These are phyloP conservation scores for Sinosuthora webbiana DNA, from an alignment of 2,113 vertebrate species.

Conservation along the genomic window DNA sequence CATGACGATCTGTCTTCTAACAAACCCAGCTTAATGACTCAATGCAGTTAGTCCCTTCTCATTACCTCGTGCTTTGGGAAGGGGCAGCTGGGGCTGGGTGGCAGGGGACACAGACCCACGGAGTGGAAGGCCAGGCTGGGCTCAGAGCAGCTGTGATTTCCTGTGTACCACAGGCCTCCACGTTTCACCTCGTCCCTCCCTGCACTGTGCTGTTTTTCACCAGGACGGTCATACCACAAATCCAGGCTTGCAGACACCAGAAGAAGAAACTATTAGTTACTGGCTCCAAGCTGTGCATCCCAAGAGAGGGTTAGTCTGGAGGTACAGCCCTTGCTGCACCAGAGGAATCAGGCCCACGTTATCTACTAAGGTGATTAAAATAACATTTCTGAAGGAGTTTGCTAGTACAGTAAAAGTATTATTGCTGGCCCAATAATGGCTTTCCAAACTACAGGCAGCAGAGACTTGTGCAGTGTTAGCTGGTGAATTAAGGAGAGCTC, in stretches of 20 bases:
- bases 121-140: neutral
- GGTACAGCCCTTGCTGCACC: neutral
- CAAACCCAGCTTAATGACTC: neutral
- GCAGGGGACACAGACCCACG: neutral
- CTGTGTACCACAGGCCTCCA: neutral
- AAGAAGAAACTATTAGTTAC: neutral
- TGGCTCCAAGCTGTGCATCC: neutral
- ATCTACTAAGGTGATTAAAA: slow-evolving; percentile 14
- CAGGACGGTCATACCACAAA: rapidly evolving
- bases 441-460: slow-evolving; percentile 8
- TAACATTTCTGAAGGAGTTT: neutral
- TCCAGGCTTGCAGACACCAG: neutral
- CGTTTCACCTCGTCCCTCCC: neutral
- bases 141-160: neutral
- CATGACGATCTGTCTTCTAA: slow-evolving; percentile 29
- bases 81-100: slow-evolving; percentile 32
- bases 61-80: neutral
- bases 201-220: neutral
- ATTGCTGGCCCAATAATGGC: neutral
- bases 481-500: slow-evolving; percentile 41
- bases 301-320: neutral
- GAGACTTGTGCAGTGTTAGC: neutral
- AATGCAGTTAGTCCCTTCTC: neutral
- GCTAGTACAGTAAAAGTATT: neutral
- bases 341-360: neutral